Evolutionary conservation across 2,888 invertebrate species (phyloP).

Genomic region (Chalcis sispes): DNA sequence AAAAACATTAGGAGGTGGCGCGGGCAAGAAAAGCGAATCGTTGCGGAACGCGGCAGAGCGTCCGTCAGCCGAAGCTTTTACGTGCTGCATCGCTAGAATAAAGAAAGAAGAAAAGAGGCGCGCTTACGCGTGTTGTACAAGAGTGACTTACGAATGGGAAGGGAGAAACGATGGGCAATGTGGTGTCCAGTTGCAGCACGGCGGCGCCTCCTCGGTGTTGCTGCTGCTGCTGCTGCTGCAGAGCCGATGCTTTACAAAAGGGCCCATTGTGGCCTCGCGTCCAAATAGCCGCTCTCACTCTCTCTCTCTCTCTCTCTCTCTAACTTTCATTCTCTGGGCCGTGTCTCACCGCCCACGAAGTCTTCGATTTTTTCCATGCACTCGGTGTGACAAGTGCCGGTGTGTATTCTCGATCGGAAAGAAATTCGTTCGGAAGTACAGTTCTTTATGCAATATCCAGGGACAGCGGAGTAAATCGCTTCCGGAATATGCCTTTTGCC

Average conservation of each 20-base stretch:
- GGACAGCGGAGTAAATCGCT: too few species aligned
- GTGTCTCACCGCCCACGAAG: conserved; percentile 43
- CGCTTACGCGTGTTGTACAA: too few species aligned
- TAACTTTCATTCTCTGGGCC: conserved; percentile 32
- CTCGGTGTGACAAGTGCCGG: too few species aligned
- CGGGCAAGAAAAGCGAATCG: not conserved
- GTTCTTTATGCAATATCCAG: too few species aligned
- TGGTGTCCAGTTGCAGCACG: conserved; percentile 72
- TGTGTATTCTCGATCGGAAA: too few species aligned
- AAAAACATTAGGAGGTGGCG: too few species aligned
- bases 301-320: too few species aligned
- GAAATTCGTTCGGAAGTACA: too few species aligned
- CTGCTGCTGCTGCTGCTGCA: too few species aligned
- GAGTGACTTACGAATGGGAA: not conserved
- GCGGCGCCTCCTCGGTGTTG: conserved; percentile 55
- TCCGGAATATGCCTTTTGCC: too few species aligned
- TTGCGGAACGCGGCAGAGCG: not conserved
- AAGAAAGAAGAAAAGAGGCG: not conserved
- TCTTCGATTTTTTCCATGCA: too few species aligned
- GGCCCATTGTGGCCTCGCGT: conserved; percentile 68
- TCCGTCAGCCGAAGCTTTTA: not conserved
- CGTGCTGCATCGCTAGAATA: not conserved
- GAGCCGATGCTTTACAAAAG: conserved; percentile 63
- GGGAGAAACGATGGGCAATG: conserved; percentile 63
- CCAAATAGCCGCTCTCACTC: conserved; percentile 63